phyloP scores from a whole-genome alignment of 1,140 invertebrate genomes.

The Heliconius hermathena region DNA sequence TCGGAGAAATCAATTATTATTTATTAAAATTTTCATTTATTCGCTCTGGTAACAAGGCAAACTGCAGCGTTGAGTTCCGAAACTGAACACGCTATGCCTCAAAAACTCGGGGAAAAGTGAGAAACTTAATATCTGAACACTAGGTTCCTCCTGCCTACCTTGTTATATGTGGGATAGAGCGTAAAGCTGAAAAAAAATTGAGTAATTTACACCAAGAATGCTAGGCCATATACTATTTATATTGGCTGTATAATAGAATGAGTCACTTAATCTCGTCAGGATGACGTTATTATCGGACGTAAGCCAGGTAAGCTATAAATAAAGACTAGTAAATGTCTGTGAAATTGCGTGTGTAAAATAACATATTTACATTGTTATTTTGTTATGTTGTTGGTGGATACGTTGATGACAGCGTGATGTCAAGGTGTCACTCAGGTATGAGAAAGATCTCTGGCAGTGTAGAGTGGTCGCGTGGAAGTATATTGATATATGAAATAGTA shows the following conservation, averaged over 20 bases:
- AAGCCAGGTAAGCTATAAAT: slow-evolving; percentile 31
- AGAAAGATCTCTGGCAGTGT: not conserved
- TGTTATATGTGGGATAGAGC: too few species aligned
- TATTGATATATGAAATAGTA: too few species aligned
- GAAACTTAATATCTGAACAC: too few species aligned
- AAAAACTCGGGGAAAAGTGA: too few species aligned
- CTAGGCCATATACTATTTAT: not conserved
- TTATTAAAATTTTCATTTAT: too few species aligned
- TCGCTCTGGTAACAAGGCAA: too few species aligned
- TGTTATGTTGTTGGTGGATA: not conserved
- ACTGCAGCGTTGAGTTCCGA: too few species aligned
- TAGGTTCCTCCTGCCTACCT: too few species aligned
- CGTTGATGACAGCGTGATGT: not conserved
- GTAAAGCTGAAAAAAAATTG: not conserved
- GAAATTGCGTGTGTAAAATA: not conserved
- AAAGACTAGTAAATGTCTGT: slow-evolving; percentile 21
- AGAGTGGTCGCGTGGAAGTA: not conserved
- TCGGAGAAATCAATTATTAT: too few species aligned
- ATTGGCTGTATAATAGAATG: not conserved
- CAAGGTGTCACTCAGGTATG: not conserved
- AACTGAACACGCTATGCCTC: too few species aligned
- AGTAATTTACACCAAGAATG: not conserved
- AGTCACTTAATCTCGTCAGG: slow-evolving; percentile 30
- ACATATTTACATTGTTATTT: not conserved
- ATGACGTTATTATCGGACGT: slow-evolving; percentile 35